Evolutionary conservation across 2,797 vertebrate genomes (phyloP), one percentile per base, ranked within the genome.

Genomic region (Platyrinchus mystaceus): DNA sequence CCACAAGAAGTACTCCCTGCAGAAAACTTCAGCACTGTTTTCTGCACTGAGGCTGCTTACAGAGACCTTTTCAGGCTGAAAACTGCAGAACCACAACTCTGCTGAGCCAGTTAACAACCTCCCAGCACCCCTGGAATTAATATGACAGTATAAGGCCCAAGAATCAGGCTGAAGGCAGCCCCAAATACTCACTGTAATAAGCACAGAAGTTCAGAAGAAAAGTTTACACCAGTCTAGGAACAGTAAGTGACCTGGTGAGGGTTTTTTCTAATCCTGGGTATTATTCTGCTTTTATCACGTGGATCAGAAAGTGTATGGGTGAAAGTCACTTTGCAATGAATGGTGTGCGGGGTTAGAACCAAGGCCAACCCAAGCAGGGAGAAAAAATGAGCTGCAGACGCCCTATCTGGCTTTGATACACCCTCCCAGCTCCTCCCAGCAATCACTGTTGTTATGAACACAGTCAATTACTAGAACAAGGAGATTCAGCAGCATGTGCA

Each of bases 371-470:
- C 34, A 50, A 88, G 76, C 0, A 10, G 70, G 36, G 46, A 66
- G 52, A 14, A 91, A 69, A 93, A 92, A 60, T 17, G 64, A 94
- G 88, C 74, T 84, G 81, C 53, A 41, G 90, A 91, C 22, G 26
- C 92, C 89, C 81, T 92, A 88, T 93, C 73, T 96, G 87, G 63
- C 95, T 97, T 97, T 97, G 95, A 97, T 96, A 95, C 82, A 71
- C 96, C 96, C 94, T 97, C 87, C 9, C 88, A 85, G 76, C 83
- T 95, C 95, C 92, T 94, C 93, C 83, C 93, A 80, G 82, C 88
- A 93, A 96, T 90, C 85, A 79, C 62, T 82, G 87, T 89, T 70
- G 22, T 66, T 84, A 74, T 12, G 56, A 97, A 90, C 90, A 91
- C 24, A 39, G 70, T 87, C 89, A 91, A 95, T 95, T 93, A 97